Evolutionary conservation across 1,140 invertebrate genomes (phyloP).

Genomic region (Trialeurodes vaporariorum): DNA sequence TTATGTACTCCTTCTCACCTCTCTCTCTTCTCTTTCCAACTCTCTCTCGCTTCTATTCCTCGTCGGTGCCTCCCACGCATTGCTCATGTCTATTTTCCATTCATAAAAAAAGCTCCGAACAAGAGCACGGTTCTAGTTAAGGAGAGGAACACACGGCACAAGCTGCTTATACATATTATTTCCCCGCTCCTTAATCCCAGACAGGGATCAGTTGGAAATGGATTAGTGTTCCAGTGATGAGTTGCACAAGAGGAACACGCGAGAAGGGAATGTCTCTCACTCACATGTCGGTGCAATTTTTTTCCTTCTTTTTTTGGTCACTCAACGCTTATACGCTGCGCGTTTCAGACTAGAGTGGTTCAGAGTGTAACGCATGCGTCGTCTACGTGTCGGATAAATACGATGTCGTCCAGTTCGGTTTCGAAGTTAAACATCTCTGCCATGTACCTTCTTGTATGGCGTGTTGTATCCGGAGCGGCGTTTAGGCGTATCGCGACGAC

Average conservation of each 20-base stretch:
- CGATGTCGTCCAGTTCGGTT: conserved; percentile 2
- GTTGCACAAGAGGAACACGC: background rate
- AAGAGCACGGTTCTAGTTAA: no score
- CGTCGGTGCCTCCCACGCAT: no score
- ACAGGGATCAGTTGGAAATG: background rate
- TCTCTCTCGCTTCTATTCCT: no score
- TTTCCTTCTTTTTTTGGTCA: background rate
- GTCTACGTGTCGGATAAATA: background rate
- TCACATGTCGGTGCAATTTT: background rate
- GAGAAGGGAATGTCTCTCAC: background rate
- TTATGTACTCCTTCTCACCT: no score
- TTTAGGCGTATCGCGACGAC: background rate
- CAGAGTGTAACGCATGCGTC: background rate
- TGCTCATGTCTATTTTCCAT: no score
- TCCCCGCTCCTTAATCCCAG: background rate
- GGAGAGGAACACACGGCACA: no score
- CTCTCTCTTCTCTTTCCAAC: no score
- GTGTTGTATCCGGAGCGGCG: no score
- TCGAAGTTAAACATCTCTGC: no score
- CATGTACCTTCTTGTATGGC: no score
- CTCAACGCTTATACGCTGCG: background rate
- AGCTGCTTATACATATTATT: no score
- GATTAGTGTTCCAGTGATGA: background rate
- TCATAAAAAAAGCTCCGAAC: no score
- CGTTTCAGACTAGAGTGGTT: background rate